Base-by-base conservation (phyloP, 2,797 vertebrate species). In the Harpagifer antarcticus region DNA sequence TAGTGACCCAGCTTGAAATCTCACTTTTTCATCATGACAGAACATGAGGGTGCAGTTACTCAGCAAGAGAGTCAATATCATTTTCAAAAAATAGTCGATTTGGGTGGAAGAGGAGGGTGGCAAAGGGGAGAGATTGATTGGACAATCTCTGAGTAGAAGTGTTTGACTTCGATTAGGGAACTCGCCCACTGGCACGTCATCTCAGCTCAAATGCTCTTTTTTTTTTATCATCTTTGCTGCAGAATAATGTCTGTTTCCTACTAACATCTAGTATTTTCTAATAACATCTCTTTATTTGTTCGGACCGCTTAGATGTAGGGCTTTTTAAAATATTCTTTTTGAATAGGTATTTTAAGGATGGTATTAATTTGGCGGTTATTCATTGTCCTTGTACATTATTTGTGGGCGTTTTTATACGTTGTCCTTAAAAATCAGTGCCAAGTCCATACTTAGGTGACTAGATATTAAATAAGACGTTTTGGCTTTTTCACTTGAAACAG, bases 71-170 rank as follows among this genome's bases (percentile, higher is more conserved):
- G 13, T 56, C 47, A 11, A 31, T 65, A 63, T 74, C 67, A 74
- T 79, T 87, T 88, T 84, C 56, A 9, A 10, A 73, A 33, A 85
- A 74, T 57, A 54, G 81, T 74, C 50, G 9, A 85, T 82, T 52
- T 10, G 62, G 53, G 63, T 50, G 43, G 45, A 64, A 69, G 27
- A 47, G 49, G 40, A 42, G 15, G 54, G 44, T 62, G 62, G 49
- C 53, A 79, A 63, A 49, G 53, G 4, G 44, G 53, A 53, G 50
- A 50, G 71, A 87, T 84, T 75, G 79, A 90, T 81, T 52, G 20
- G 45, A 69, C 49, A 13, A 17, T 82, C 37, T 69, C 52, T 45
- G 61, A 48, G n/a, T 47, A 43, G 44, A 79, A 72, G 76, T 52
- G 68, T 76, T 79, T 86, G 50, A 81, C 72, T 86, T 85, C 15